A percentile compares a stretch with the other conserved stretches of the same genome.
phyloP scores from a whole-genome alignment of 2,113 vertebrate genomes.

The Trinectes maculatus region DNA sequence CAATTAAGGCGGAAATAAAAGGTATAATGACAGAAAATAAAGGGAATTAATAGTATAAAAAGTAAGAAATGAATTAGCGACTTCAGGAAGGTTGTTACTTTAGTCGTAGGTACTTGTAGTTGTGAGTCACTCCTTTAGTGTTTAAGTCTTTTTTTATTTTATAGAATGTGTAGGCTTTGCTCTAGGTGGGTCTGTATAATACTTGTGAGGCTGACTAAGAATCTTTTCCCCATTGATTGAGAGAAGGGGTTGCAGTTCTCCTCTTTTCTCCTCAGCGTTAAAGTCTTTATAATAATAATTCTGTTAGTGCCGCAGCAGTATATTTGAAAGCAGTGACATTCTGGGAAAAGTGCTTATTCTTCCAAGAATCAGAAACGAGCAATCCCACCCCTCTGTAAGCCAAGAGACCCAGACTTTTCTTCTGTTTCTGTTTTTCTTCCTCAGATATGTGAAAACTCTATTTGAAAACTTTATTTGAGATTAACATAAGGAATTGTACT shows the following conservation, averaged over 20 bases:
- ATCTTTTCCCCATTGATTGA: conserved; percentile 41
- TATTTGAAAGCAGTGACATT: conserved; percentile 1
- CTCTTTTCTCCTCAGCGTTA: conserved; percentile 3
- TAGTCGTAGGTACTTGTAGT: neutral
- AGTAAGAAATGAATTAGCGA: neutral
- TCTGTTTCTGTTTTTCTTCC: no score
- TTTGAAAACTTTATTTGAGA: no score
- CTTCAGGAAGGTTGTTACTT: neutral
- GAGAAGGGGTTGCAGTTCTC: neutral
- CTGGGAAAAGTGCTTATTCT: neutral
- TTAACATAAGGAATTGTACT: no score
- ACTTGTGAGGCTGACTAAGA: conserved; percentile 15
- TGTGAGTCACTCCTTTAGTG: conserved; percentile 39
- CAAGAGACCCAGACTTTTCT: neutral
- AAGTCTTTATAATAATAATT: conserved; percentile 2
- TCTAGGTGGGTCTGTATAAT: conserved; percentile 62
- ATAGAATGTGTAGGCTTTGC: conserved; percentile 48
- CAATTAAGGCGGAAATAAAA: neutral
- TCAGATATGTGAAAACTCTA: no score
- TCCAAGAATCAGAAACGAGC: neutral
- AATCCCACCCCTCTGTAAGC: neutral
- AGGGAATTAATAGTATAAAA: neutral
- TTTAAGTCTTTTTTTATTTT: conserved; percentile 61
- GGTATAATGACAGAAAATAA: neutral
- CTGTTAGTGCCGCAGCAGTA: neutral